Evolutionary conservation across 2,113 vertebrate species (phyloP), one percentile per base, ranked within the genome.

Genomic region (Salvelinus sp.): DNA sequence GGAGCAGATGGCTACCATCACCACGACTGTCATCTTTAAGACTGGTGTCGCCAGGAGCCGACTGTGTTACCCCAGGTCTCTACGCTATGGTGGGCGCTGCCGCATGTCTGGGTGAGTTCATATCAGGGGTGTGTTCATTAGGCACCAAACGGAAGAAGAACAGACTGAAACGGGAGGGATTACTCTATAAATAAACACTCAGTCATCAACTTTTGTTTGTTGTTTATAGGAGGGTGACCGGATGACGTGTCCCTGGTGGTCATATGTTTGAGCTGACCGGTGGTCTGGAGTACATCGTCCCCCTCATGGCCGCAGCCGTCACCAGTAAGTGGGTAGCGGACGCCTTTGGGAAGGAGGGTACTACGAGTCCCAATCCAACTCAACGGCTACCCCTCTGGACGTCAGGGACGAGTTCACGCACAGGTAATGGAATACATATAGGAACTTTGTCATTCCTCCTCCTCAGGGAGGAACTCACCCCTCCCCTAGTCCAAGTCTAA

Each of bases 321-420:
- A 98, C 98, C 82, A 98, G 97, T 86, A 99, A 99, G 91, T 99
- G 98, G 98, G 98, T 99, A 70, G 98, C 97, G 0, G 98, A 99
- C n/a, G 98, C 98, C 67, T 99, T 99, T 48, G 95, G 97, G n/a
- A 98, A 98, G 84, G 97, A 99, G 88, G 96, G 98, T 20, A 99
- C 88, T 99, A 99, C 0, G 97, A 99, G 89, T 96, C 97, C 6
- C 98, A 99, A 99, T 99, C 83, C 97, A 96, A 82, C 92, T 99
- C 28, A 99, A 99, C 0, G 98, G 98, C 0, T 99, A 99, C 89
- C 98, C 97, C 0, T 90, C 93, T 99, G 83, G 97, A 99, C 2
- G 94, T 96, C 69, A 92, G 98, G 85, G 97, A 98, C 0, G 98
- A 99, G 89, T 99, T 99, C 86, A 99, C 96, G 0, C 50, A 54